Conservation (phyloP, 30 jellyfish, hydroid and myxozoan species). For the Phacellophora camtschatica region DNA sequence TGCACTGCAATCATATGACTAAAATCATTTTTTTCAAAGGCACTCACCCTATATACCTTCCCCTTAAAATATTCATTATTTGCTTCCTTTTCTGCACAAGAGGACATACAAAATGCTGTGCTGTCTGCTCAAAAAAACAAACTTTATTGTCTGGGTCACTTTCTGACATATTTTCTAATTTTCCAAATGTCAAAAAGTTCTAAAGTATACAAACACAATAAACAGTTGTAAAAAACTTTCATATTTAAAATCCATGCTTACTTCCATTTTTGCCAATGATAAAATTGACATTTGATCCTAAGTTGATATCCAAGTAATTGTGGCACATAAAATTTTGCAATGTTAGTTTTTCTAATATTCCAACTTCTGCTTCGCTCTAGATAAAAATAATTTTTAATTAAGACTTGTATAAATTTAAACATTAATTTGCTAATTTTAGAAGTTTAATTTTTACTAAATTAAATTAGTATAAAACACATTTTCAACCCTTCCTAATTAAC, state of each 20-base stretch:
- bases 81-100: neutral
- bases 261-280: slow-evolving; percentile 97
- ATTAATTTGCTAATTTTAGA: no score
- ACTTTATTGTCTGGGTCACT: neutral
- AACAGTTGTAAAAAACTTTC: no score
- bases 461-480: no score
- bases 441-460: no score
- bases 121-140: neutral
- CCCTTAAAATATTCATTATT: neutral
- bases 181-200: no score
- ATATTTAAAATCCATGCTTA: slow-evolving; percentile 1
- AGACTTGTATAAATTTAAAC: no score
- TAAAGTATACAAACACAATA: no score
- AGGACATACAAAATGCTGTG: neutral
- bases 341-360: slow-evolving; percentile 76
- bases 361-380: slow-evolving; percentile 92
- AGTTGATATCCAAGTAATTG: slow-evolving; percentile 65
- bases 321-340: slow-evolving; percentile 94
- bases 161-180: no score
- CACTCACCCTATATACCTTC: neutral
- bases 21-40: neutral
- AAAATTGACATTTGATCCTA: slow-evolving; percentile 88
- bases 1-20: no score
- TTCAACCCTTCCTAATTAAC: no score
- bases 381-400: slow-evolving; percentile 3